These are phyloP conservation scores for Phyllopteryx taeniolatus DNA, from an alignment of 2,113 vertebrate genomes.

Conservation along the genomic window DNA sequence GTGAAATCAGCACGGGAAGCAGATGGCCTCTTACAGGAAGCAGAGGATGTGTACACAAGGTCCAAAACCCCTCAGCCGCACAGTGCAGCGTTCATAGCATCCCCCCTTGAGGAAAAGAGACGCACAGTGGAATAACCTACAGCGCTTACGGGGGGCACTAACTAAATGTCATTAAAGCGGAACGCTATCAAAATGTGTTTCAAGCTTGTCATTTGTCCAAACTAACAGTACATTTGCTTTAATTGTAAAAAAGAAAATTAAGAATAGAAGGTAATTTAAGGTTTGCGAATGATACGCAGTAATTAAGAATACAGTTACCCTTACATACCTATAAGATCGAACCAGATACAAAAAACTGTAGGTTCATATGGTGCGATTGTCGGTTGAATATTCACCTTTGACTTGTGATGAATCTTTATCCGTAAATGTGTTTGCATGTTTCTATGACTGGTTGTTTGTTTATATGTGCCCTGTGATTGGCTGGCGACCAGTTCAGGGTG, in stretches of 20 bases:
- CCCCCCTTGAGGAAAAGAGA: not conserved
- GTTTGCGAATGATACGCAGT: too few relatives aligned
- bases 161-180: not conserved
- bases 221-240: not conserved
- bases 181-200: not conserved
- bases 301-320: too few relatives aligned
- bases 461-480: too few relatives aligned
- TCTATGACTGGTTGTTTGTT: too few relatives aligned
- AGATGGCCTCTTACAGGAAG: constrained; percentile 59
- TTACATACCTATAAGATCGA: too few relatives aligned
- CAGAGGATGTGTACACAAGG: constrained; percentile 7
- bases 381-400: too few relatives aligned
- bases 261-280: too few relatives aligned
- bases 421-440: not conserved
- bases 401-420: too few relatives aligned
- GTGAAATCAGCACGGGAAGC: constrained; percentile 68
- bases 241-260: too few relatives aligned
- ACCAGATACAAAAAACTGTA: too few relatives aligned
- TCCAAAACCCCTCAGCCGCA: not conserved
- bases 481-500: too few relatives aligned
- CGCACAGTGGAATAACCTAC: not conserved
- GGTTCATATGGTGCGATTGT: too few relatives aligned
- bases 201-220: not conserved
- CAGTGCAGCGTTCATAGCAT: constrained; percentile 3
- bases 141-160: not conserved